Evolutionary conservation across 2,888 invertebrate species (phyloP).

Genomic region (Caenorhabditis sp.): DNA sequence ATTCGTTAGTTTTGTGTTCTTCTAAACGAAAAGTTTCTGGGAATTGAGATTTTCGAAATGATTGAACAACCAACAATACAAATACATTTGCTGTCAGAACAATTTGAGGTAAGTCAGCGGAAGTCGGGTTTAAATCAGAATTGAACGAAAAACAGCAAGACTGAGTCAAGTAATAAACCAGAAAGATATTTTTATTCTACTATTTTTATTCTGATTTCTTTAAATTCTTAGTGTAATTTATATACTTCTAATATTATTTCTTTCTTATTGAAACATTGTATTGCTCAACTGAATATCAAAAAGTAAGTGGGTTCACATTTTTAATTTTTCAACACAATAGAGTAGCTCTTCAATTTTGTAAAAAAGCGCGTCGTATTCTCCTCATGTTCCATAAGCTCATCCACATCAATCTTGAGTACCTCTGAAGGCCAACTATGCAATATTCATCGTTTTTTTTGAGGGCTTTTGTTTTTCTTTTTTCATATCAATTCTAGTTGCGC

Average conservation of each 20-base stretch:
- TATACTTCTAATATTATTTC: background rate
- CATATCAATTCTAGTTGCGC: background rate
- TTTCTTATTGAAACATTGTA: too few species aligned
- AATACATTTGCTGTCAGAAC: constrained; percentile 41
- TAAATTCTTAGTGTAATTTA: too few species aligned
- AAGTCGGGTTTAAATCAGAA: background rate
- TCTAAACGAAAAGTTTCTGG: background rate
- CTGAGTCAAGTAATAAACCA: too few species aligned
- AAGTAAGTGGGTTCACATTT: background rate
- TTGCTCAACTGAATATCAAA: constrained; percentile 15
- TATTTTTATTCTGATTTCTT: too few species aligned
- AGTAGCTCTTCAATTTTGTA: constrained; percentile 28
- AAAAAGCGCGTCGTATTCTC: constrained; percentile 8
- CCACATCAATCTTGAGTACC: constrained; percentile 36
- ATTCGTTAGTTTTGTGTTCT: constrained; percentile 3
- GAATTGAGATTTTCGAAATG: constrained; percentile 10
- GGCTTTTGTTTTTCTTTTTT: constrained; percentile 25
- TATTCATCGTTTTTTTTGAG: constrained; percentile 33
- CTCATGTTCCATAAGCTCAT: constrained; percentile 22
- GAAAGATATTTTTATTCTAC: too few species aligned
- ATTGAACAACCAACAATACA: constrained; percentile 29
- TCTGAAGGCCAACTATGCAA: constrained; percentile 33
- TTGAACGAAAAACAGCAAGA: constrained; percentile 5
- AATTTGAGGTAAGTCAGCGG: constrained; percentile 37
- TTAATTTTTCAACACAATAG: constrained; percentile 23